phyloP scores from a whole-genome alignment of 2,797 vertebrate genomes.

The Muraenolepis orangiensis region DNA sequence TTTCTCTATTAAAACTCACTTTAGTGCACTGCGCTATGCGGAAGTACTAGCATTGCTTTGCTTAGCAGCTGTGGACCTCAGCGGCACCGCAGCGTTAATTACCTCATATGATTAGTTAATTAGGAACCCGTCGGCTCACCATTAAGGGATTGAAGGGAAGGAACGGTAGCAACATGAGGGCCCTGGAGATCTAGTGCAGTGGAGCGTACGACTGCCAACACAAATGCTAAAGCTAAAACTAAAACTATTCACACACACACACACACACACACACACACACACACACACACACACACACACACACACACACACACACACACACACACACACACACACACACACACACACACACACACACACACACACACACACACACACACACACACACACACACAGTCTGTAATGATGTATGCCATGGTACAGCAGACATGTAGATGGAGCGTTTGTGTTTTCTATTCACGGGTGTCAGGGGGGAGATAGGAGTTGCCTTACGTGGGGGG shows the following conservation, averaged over 20 bases:
- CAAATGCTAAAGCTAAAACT: constrained; percentile 7
- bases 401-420: constrained; percentile 38
- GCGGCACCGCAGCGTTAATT: constrained; percentile 56
- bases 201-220: background rate
- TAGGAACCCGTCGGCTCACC: constrained; percentile 55
- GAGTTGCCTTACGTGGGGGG: too few relatives aligned
- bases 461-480: too few relatives aligned
- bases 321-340: constrained; percentile 11
- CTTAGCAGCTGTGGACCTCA: constrained; percentile 57
- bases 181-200: constrained; percentile 36
- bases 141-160: constrained; percentile 61
- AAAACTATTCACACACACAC: background rate
- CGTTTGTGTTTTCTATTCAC: constrained; percentile 3
- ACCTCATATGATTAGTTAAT: constrained; percentile 66
- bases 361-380: constrained; percentile 16
- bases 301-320: constrained; percentile 9
- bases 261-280: constrained; percentile 16
- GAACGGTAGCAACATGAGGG: constrained; percentile 48
- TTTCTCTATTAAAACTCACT: background rate
- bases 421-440: constrained; percentile 4
- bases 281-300: constrained; percentile 13
- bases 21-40: background rate
- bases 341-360: constrained; percentile 17
- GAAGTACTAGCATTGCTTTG: constrained; percentile 45
- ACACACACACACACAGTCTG: constrained; percentile 27